These are phyloP conservation scores for Girardia tigrina DNA, from an alignment of 2,888 invertebrate genomes.

Conservation along the genomic window DNA sequence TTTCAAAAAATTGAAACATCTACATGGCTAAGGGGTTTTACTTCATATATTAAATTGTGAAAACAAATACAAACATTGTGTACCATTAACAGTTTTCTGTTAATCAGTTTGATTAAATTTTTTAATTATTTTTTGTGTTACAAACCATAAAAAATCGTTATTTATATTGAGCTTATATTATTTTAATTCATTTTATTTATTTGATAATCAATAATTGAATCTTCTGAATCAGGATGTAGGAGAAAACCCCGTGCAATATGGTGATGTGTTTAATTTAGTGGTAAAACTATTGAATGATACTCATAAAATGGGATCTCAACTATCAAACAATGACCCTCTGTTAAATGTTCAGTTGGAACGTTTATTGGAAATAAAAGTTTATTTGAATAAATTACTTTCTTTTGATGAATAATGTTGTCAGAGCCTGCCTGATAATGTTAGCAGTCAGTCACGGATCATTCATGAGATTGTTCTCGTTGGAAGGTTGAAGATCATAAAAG, in stretches of 20 bases:
- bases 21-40: too few relatives aligned
- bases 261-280: constrained; percentile 6
- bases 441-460: not conserved
- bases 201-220: too few relatives aligned
- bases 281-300: constrained; percentile 7
- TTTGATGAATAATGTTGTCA: not conserved
- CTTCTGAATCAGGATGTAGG: too few relatives aligned
- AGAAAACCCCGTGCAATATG: not conserved
- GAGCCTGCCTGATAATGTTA: not conserved
- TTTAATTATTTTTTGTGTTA: too few relatives aligned
- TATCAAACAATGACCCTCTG: not conserved
- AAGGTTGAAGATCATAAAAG: not conserved
- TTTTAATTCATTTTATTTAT: too few relatives aligned
- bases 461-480: not conserved
- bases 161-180: too few relatives aligned
- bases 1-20: too few relatives aligned
- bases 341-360: not conserved
- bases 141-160: too few relatives aligned
- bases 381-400: not conserved
- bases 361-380: not conserved
- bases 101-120: too few relatives aligned
- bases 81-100: too few relatives aligned
- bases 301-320: constrained; percentile 1
- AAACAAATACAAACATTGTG: too few relatives aligned
- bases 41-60: too few relatives aligned